A percentile compares a stretch with the other conserved stretches of the same genome.
These are phyloP conservation scores for Pachypeltis micranthus DNA, from an alignment of 1,140 invertebrate species.

Conservation along the genomic window DNA sequence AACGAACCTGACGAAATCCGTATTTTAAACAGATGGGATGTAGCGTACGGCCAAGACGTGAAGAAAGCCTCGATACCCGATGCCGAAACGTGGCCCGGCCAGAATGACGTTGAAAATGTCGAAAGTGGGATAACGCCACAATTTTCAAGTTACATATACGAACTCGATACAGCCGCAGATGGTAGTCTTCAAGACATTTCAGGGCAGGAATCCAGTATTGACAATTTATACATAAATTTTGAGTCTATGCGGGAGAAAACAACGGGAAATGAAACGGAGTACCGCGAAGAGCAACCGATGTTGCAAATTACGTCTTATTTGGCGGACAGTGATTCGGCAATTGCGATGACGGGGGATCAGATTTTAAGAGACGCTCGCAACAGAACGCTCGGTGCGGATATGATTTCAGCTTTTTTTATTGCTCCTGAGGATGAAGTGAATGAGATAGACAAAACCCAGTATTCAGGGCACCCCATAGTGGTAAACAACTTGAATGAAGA, in stretches of 20 bases:
- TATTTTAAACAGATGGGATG: no score
- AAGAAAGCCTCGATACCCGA: no score
- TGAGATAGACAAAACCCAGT: background rate
- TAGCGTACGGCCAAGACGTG: no score
- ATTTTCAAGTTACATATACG: constrained; percentile 7
- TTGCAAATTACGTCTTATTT: constrained; percentile 24
- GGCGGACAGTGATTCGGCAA: constrained; percentile 21
- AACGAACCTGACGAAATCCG: no score
- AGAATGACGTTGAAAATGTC: background rate
- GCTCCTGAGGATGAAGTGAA: constrained; percentile 17
- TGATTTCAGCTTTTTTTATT: constrained; percentile 23
- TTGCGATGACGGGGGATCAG: constrained; percentile 1
- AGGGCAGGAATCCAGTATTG: constrained; percentile 6
- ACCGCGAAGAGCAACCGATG: background rate
- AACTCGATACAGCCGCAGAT: background rate
- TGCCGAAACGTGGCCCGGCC: no score
- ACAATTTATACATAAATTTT: constrained; percentile 7
- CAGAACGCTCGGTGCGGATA: constrained; percentile 10
- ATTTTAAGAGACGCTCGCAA: constrained; percentile 3
- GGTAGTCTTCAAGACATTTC: constrained; percentile 4
- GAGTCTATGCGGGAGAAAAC: constrained; percentile 5
- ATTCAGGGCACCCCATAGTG: background rate
- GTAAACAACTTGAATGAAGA: background rate
- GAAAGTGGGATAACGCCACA: background rate
- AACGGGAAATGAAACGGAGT: constrained; percentile 4